A percentile compares a stretch with the other conserved stretches of the same genome.
Evolutionary conservation across 1,140 invertebrate species (phyloP).

Genomic region (Arctopsyche grandis): DNA sequence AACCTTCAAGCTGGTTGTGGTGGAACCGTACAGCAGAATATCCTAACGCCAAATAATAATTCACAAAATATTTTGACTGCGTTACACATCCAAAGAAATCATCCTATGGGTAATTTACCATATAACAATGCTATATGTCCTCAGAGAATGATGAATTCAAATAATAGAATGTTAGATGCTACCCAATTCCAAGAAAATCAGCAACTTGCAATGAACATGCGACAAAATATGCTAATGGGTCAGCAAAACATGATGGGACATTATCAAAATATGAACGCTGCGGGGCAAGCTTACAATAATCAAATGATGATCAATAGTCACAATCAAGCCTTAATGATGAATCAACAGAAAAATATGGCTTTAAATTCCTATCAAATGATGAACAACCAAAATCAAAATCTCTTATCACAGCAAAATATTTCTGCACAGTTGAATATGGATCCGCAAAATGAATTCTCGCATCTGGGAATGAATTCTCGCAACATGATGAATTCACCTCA

Average conservation of each 20-base stretch:
- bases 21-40: conserved; percentile 36
- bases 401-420: conserved; percentile 42
- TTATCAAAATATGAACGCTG: conserved; percentile 44
- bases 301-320: conserved; percentile 55
- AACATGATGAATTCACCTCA: conserved; percentile 32
- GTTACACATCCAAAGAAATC: conserved; percentile 8
- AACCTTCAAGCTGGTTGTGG: conserved; percentile 12
- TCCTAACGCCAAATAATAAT: not conserved
- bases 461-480: conserved; percentile 62
- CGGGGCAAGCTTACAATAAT: conserved; percentile 20
- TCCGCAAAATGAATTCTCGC: conserved; percentile 63
- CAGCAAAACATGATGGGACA: conserved; percentile 25
- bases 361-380: conserved; percentile 58
- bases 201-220: conserved; percentile 28
- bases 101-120: not conserved
- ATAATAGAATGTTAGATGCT: conserved; percentile 5
- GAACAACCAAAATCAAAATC: conserved; percentile 32
- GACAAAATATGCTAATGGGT: conserved; percentile 47
- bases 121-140: conserved; percentile 5
- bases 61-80: conserved; percentile 3
- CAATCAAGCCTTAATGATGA: conserved; percentile 54
- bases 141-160: conserved; percentile 22
- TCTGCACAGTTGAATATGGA: conserved; percentile 34
- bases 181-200: not conserved
- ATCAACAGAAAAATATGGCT: conserved; percentile 59